Evolutionary conservation across 2,113 vertebrate species (phyloP).

Genomic region (Hippocampus comes): DNA sequence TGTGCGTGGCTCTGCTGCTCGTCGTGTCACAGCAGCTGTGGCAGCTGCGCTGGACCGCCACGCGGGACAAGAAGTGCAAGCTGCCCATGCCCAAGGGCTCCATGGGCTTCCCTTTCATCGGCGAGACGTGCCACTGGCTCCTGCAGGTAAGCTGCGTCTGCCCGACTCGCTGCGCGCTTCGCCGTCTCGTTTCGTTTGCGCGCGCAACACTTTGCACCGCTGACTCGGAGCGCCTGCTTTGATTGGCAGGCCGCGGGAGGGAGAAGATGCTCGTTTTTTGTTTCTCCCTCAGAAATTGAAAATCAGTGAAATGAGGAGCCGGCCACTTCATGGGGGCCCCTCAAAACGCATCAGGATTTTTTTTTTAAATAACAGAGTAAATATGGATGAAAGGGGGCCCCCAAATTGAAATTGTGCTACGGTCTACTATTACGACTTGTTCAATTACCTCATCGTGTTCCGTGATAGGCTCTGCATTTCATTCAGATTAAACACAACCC

Average conservation of each 20-base stretch:
- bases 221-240: neutral
- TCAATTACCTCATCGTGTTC: neutral
- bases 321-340: neutral
- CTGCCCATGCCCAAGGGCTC: slow-evolving; percentile 94
- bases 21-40: slow-evolving; percentile 95
- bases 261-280: neutral
- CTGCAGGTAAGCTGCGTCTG: slow-evolving; percentile 84
- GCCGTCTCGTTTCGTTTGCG: neutral
- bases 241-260: slow-evolving; percentile 3
- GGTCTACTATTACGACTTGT: neutral
- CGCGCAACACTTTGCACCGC: neutral
- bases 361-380: neutral
- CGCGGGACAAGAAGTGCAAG: slow-evolving; percentile 93
- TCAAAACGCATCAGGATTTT: too few species aligned
- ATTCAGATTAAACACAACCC: too few species aligned
- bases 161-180: too few species aligned
- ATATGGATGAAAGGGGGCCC: neutral
- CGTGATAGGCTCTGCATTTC: too few species aligned
- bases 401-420: neutral
- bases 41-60: slow-evolving; percentile 93
- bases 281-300: neutral
- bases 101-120: slow-evolving; percentile 97
- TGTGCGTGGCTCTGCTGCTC: slow-evolving; percentile 89
- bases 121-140: slow-evolving; percentile 98
- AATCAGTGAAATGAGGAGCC: neutral